phyloP scores from a whole-genome alignment of 2,797 vertebrate genomes.

The Mormyrops attenuatus region DNA sequence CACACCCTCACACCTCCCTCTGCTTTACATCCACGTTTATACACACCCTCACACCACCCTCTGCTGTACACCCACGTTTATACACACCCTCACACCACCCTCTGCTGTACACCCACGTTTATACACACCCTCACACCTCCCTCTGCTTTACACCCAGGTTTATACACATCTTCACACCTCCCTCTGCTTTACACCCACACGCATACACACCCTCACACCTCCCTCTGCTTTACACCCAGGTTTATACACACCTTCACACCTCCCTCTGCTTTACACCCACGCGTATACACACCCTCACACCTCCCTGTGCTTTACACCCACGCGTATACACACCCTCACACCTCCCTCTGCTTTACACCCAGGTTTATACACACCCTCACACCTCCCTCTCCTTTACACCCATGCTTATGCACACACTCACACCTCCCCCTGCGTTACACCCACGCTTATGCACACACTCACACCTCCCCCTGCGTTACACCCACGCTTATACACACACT shows the following conservation, averaged over 20 bases:
- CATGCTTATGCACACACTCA: background rate
- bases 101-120: background rate
- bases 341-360: background rate
- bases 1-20: background rate
- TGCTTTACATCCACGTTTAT: background rate
- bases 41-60: background rate
- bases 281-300: no score
- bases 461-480: background rate
- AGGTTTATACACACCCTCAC: background rate
- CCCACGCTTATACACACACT: background rate
- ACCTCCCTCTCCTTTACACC: background rate
- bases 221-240: no score
- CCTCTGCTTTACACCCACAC: no score
- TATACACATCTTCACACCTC: no score
- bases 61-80: no score
- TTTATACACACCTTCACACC: no score
- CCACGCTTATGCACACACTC: background rate
- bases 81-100: background rate
- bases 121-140: no score
- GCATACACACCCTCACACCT: no score
- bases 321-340: no score
- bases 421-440: background rate
- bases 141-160: no score
- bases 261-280: no score
- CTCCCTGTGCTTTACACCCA: no score